These are phyloP conservation scores for Silurus asotus DNA, from an alignment of 2,113 vertebrate species.

Conservation along the genomic window DNA sequence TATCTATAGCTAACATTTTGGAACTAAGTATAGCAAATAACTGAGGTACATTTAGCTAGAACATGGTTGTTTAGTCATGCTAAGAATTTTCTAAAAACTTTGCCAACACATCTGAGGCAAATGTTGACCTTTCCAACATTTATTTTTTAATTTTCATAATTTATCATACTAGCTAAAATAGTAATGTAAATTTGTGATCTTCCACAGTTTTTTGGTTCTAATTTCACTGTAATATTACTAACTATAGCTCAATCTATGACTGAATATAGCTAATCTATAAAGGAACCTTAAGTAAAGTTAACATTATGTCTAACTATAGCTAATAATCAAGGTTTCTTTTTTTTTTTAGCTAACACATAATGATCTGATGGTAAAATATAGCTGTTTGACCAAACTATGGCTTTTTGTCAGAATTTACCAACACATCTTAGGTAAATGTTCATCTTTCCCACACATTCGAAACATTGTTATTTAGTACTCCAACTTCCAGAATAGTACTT, in stretches of 20 bases:
- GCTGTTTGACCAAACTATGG: too few species aligned
- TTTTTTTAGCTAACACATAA: neutral
- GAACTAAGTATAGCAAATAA: too few species aligned
- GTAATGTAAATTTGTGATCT: too few species aligned
- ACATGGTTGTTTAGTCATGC: neutral
- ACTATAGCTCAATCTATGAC: neutral
- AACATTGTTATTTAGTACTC: neutral
- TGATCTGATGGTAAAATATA: too few species aligned
- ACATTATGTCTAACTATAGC: neutral
- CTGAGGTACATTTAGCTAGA: neutral
- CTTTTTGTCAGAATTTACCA: neutral
- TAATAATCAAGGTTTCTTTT: neutral
- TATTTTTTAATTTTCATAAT: neutral
- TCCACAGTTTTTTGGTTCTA: neutral
- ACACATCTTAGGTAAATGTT: neutral
- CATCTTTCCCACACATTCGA: neutral
- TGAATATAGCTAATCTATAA: neutral
- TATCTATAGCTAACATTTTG: too few species aligned
- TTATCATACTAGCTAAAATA: too few species aligned
- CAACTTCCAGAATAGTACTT: neutral
- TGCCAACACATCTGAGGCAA: neutral
- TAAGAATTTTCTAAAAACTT: neutral
- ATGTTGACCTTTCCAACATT: neutral
- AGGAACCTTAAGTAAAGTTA: neutral
- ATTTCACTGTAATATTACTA: neutral